Evolutionary conservation across 92 coral and sea anemone genomes (phyloP).

Genomic region (Parazoanthus swiftii): DNA sequence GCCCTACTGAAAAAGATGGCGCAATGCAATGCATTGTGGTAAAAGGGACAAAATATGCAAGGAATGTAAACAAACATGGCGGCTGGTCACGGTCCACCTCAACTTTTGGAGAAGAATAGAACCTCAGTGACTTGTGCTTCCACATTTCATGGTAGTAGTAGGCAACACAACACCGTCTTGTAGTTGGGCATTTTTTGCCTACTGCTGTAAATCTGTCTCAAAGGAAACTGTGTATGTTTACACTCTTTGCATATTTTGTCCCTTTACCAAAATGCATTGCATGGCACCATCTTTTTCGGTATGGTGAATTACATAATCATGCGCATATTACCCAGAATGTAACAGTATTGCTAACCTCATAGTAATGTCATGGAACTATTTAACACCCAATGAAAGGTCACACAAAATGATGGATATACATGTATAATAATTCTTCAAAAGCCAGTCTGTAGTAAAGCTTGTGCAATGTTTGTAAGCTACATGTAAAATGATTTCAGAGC

Average conservation of each 20-base stretch:
- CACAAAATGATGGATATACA: constrained; percentile 1
- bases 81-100: constrained; percentile 11
- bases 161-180: constrained; percentile 6
- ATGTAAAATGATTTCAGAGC: not conserved
- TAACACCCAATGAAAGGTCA: constrained; percentile 15
- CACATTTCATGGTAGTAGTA: not conserved
- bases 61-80: constrained; percentile 12
- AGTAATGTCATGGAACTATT: constrained; percentile 12
- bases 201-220: constrained; percentile 15
- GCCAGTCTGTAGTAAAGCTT: constrained; percentile 8
- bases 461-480: constrained; percentile 1
- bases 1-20: too few species aligned
- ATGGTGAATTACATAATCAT: constrained; percentile 12
- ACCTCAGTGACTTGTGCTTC: constrained; percentile 1
- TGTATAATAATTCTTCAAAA: not conserved
- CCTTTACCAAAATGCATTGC: not conserved
- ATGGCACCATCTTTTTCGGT: constrained; percentile 15
- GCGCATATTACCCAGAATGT: constrained; percentile 15
- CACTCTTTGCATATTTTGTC: constrained; percentile 8
- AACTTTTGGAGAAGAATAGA: not conserved
- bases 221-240: constrained; percentile 13
- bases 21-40: not conserved
- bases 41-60: not conserved
- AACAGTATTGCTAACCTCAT: constrained; percentile 13
- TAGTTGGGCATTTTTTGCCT: constrained; percentile 2